A percentile compares a stretch with the other conserved stretches of the same genome.
phyloP scores from a whole-genome alignment of 2,888 invertebrate genomes.

The Mythimna vitellina region DNA sequence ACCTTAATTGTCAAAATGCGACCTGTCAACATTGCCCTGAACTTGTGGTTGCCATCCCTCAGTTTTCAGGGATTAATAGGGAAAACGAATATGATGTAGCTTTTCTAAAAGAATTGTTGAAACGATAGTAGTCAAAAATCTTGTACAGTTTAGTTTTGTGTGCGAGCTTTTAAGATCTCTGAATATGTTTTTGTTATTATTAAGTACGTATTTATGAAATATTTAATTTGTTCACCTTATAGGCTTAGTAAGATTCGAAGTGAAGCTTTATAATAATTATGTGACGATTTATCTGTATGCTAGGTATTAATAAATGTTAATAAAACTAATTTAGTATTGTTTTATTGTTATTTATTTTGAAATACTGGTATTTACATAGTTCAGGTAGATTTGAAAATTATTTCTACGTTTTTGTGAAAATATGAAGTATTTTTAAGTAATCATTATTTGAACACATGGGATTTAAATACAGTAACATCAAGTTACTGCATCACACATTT shows the following conservation, averaged over 20 bases:
- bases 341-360: conserved; percentile 53
- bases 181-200: conserved; percentile 12
- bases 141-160: conserved; percentile 1
- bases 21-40: too few species aligned
- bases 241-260: conserved; percentile 39
- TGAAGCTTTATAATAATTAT: conserved; percentile 43
- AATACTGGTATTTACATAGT: conserved; percentile 56
- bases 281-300: conserved; percentile 36
- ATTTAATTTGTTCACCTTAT: conserved; percentile 20
- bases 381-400: conserved; percentile 18
- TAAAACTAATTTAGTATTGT: conserved; percentile 38
- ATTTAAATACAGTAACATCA: not conserved
- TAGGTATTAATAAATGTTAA: conserved; percentile 51
- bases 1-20: too few species aligned
- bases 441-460: not conserved
- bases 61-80: too few species aligned
- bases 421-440: conserved; percentile 3
- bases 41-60: too few species aligned
- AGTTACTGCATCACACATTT: conserved; percentile 6
- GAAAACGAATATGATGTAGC: not conserved
- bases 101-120: not conserved
- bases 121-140: not conserved
- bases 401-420: not conserved
- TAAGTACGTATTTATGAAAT: conserved; percentile 17
- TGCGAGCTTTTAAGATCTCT: conserved; percentile 36